Percentiles rank a stretch among this genome's conserved stretches.
phyloP scores from a whole-genome alignment of 1,140 invertebrate species.

The Armadillidium nasatum region DNA sequence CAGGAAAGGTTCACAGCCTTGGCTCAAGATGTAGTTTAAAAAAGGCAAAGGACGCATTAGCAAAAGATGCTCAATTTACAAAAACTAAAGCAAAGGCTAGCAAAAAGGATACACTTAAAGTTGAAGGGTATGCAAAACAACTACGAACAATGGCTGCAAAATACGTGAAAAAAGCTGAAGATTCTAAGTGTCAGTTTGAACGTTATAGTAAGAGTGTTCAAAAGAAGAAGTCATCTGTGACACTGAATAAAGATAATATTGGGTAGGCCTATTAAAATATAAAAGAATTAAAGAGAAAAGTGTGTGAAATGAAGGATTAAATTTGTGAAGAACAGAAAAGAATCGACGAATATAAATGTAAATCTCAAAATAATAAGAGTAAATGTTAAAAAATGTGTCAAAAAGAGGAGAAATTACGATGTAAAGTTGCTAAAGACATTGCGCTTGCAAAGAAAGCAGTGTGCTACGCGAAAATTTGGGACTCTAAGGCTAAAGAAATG shows the following conservation, averaged over 20 bases:
- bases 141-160: not conserved
- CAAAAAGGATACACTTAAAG: not conserved
- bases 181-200: not conserved
- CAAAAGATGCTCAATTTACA: not conserved
- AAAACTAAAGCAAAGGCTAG: slow-evolving; percentile 4
- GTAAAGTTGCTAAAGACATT: not conserved
- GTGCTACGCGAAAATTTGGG: not conserved
- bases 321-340: not conserved
- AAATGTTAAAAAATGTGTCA: not conserved
- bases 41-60: not conserved
- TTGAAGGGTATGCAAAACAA: not conserved
- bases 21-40: not conserved
- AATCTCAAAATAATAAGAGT: not conserved
- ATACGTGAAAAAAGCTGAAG: not conserved
- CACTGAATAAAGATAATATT: not conserved
- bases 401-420: not conserved
- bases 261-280: not conserved
- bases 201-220: not conserved
- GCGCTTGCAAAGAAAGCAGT: not conserved
- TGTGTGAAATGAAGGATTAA: not conserved
- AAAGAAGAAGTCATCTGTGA: not conserved
- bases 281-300: not conserved
- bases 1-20: not conserved
- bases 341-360: not conserved
- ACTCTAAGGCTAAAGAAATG: not conserved